A percentile compares a stretch with the other conserved stretches of the same genome.
These are phyloP conservation scores for Athalia cordata DNA, from an alignment of 2,888 invertebrate genomes.

Conservation along the genomic window DNA sequence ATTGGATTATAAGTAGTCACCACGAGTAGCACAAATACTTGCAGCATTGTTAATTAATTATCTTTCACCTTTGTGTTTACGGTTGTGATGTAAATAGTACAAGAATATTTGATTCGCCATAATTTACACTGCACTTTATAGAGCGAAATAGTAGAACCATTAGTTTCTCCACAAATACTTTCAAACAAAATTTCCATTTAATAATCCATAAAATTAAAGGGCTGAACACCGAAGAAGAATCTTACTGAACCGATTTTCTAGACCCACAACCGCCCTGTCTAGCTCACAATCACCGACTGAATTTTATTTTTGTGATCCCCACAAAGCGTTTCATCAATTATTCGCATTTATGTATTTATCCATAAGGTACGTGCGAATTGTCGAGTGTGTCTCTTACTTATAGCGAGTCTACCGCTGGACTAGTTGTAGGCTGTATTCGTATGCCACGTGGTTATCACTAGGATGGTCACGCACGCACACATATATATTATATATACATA, in stretches of 20 bases:
- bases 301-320: neutral
- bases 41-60: neutral
- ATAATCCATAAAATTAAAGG: too few species aligned
- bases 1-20: slow-evolving; percentile 16
- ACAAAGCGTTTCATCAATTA: neutral
- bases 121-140: neutral
- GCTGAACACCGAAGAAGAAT: too few species aligned
- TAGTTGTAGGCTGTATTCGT: slow-evolving; percentile 22
- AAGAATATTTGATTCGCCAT: slow-evolving; percentile 20
- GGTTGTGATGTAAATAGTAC: slow-evolving; percentile 65
- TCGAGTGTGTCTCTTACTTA: neutral
- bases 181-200: too few species aligned
- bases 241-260: neutral
- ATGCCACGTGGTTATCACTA: slow-evolving; percentile 17
- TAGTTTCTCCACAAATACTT: too few species aligned
- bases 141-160: neutral
- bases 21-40: slow-evolving; percentile 19
- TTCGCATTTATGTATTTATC: neutral
- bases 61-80: slow-evolving; percentile 59
- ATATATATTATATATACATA: too few species aligned
- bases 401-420: slow-evolving; percentile 13
- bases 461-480: slow-evolving; percentile 14
- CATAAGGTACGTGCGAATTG: neutral
- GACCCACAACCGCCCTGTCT: neutral
- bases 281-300: neutral